Evolutionary conservation across 2,888 invertebrate species (phyloP).

Genomic region (Prostheceraeus crozeri): DNA sequence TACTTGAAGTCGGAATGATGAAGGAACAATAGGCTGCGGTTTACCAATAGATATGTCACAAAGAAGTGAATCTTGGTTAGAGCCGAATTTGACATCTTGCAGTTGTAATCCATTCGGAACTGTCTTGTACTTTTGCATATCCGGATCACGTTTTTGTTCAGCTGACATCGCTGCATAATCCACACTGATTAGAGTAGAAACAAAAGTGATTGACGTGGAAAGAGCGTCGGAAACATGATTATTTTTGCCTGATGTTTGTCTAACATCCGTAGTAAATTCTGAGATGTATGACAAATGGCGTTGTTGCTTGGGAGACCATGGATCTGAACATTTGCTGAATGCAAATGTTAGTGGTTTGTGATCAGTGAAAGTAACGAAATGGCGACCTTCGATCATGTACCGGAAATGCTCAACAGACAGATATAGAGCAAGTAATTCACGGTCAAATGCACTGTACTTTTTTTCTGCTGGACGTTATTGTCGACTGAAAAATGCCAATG

Average conservation of each 20-base stretch:
- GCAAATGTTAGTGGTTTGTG: conserved; percentile 46
- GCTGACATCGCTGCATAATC: conserved; percentile 21
- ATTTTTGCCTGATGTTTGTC: neutral
- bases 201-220: conserved; percentile 17
- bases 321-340: conserved; percentile 45
- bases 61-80: neutral
- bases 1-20: conserved; percentile 22
- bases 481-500: conserved; percentile 39
- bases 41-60: conserved; percentile 35
- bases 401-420: conserved; percentile 39
- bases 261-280: conserved; percentile 38
- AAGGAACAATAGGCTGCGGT: conserved; percentile 37
- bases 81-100: conserved; percentile 1
- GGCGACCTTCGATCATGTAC: conserved; percentile 46
- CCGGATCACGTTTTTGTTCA: neutral
- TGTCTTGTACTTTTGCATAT: conserved; percentile 30
- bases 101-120: conserved; percentile 4
- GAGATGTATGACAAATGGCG: conserved; percentile 21
- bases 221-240: conserved; percentile 29
- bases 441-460: conserved; percentile 26
- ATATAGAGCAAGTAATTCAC: conserved; percentile 27
- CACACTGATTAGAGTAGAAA: conserved; percentile 16
- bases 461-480: neutral
- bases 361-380: conserved; percentile 46
- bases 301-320: neutral